These are phyloP conservation scores for Luperina nickerlii DNA, from an alignment of 2,888 invertebrate genomes.

Conservation along the genomic window DNA sequence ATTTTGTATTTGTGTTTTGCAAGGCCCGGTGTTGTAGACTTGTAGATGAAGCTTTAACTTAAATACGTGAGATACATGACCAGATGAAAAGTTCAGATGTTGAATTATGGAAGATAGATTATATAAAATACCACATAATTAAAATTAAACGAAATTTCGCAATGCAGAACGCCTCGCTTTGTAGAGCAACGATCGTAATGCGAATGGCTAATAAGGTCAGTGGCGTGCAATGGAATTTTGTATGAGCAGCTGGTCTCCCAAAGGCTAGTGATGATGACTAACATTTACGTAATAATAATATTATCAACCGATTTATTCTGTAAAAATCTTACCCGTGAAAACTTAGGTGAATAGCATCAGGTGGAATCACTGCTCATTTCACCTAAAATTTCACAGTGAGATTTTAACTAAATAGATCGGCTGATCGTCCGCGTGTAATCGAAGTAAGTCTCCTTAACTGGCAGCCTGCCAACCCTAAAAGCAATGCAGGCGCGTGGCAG, in stretches of 20 bases:
- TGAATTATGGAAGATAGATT: not conserved
- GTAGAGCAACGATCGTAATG: not conserved
- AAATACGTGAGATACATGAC: not conserved
- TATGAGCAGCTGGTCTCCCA: not conserved
- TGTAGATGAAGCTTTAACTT: not conserved
- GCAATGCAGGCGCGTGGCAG: slow-evolving; percentile 56
- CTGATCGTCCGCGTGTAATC: not conserved
- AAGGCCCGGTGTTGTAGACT: not conserved
- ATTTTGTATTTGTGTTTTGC: slow-evolving; percentile 9
- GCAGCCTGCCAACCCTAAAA: slow-evolving; percentile 36
- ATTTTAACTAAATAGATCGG: not conserved
- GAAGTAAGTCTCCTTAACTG: not conserved
- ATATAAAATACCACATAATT: not conserved
- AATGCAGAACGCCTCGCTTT: not conserved
- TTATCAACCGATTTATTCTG: not conserved
- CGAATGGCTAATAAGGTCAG: not conserved
- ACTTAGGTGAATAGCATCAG: not conserved
- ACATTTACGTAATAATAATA: not conserved
- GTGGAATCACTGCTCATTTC: not conserved
- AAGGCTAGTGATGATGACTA: not conserved
- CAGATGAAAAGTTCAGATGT: not conserved
- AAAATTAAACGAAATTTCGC: not conserved
- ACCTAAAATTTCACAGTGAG: not conserved
- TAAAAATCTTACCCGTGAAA: not conserved
- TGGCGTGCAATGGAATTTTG: not conserved